Evolutionary conservation across 2,888 invertebrate genomes (phyloP).

Genomic region (Mythimna ferrago): DNA sequence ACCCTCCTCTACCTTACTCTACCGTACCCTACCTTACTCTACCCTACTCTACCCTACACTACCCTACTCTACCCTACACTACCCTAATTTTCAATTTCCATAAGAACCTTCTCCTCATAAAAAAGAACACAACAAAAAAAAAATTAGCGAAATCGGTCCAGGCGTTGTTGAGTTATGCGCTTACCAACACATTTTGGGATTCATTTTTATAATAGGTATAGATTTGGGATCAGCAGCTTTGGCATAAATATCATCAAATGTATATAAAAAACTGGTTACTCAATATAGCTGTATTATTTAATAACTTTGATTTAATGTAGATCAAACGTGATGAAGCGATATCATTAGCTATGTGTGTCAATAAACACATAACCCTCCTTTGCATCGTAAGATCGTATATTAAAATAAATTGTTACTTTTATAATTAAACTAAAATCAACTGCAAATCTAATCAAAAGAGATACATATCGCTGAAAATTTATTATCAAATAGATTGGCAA

Average conservation of each 20-base stretch:
- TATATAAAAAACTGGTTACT: neutral
- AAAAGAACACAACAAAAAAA: too few relatives aligned
- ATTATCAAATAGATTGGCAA: constrained; percentile 31
- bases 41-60: too few relatives aligned
- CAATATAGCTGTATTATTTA: neutral
- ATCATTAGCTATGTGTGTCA: constrained; percentile 20
- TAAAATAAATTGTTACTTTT: constrained; percentile 6
- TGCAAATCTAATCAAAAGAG: constrained; percentile 46
- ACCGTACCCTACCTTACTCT: too few relatives aligned
- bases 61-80: too few relatives aligned
- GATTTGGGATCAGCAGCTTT: neutral
- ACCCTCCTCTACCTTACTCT: too few relatives aligned
- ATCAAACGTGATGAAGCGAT: constrained; percentile 9
- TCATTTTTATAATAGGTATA: too few relatives aligned
- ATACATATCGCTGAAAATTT: constrained; percentile 50
- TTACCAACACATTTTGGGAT: too few relatives aligned
- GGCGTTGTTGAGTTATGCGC: too few relatives aligned
- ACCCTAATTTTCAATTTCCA: too few relatives aligned
- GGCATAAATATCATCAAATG: neutral
- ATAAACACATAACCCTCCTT: neutral
- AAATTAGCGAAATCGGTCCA: too few relatives aligned
- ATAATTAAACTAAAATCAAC: constrained; percentile 40
- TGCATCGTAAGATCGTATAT: too few relatives aligned
- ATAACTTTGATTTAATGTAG: neutral
- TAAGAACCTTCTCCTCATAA: too few relatives aligned